phyloP scores from a whole-genome alignment of 2,888 invertebrate genomes.

The Anorthoa munda region DNA sequence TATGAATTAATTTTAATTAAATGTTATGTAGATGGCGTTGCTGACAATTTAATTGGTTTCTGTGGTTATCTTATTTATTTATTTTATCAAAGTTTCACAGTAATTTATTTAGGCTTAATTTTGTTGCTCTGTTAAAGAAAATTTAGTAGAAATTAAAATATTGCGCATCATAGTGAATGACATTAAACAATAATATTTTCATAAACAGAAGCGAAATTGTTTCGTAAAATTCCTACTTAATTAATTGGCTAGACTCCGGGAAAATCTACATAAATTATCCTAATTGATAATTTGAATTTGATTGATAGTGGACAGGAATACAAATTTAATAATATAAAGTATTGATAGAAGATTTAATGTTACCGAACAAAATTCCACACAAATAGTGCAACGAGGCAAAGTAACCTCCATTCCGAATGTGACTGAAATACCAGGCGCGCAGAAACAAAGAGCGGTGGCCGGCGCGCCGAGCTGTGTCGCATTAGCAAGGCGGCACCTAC shows the following conservation, averaged over 20 bases:
- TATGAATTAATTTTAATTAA: background rate
- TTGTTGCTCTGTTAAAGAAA: background rate
- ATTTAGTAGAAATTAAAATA: slow-evolving; percentile 2
- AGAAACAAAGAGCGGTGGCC: slow-evolving; percentile 69
- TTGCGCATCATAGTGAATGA: background rate
- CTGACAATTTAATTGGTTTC: background rate
- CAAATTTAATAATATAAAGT: background rate
- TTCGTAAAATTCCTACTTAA: background rate
- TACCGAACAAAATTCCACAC: slow-evolving; percentile 28
- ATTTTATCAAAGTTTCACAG: background rate
- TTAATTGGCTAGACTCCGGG: background rate
- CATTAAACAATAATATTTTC: background rate
- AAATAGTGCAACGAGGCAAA: slow-evolving; percentile 63
- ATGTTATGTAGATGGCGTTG: slow-evolving; percentile 16
- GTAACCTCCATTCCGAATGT: slow-evolving; percentile 74
- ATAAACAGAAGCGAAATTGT: background rate
- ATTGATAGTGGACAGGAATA: background rate
- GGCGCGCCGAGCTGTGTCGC: slow-evolving; percentile 71
- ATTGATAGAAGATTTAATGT: slow-evolving; percentile 10
- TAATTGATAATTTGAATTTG: background rate
- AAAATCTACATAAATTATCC: background rate
- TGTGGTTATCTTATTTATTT: background rate
- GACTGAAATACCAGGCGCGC: slow-evolving; percentile 75
- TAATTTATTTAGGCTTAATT: background rate
- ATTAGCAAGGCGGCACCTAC: slow-evolving; percentile 79